Base-by-base conservation (phyloP, 2,113 vertebrate species). In the Piaya cayana region DNA sequence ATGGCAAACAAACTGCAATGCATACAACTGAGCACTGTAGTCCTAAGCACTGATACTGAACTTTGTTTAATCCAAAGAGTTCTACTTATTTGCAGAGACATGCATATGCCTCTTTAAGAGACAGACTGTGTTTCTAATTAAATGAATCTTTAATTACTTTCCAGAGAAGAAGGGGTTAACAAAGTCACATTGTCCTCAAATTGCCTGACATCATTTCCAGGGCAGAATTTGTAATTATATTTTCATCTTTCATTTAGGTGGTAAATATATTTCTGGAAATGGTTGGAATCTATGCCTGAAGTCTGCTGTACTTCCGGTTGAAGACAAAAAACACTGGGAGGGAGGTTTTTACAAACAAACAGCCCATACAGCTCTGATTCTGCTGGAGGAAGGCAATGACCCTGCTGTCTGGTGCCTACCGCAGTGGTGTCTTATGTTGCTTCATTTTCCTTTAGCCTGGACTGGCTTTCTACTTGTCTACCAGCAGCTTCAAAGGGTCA, bases 351-450 rank as follows among this genome's bases (percentile, higher is more conserved):
- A 53, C 18, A 56, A 83, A 65, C 4, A 34, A 60, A 6, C 2
- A 21, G 26, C 2, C 7, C 70, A 6, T 27, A 8, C 4, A 39
- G 39, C 9, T 39, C 19, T 4, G 0, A 3, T 70, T 47, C n/a
- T 82, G 32, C 34, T 70, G 16, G 11, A 74, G n/a, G 16, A 68
- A 10, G 18, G 7, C 32, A 72, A 50, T 52, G 32, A 2, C 9
- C 5, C 47, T 6, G 12, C 5, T 64, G 10, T 8, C 26, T 56
- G 22, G 4, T 3, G 19, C 4, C 5, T 7, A 19, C 1, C 1
- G 8, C 5, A 68, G 8, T 53, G 12, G 17, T 68, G 23, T 22
- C 30, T 55, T 49, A 19, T 23, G 5, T 7, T 26, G 7, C 21
- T 85, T 15, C 74, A 50, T 68, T 37, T n/a, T 15, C 8, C 15